phyloP scores from a whole-genome alignment of 2,113 vertebrate species.

The Origma solitaria region DNA sequence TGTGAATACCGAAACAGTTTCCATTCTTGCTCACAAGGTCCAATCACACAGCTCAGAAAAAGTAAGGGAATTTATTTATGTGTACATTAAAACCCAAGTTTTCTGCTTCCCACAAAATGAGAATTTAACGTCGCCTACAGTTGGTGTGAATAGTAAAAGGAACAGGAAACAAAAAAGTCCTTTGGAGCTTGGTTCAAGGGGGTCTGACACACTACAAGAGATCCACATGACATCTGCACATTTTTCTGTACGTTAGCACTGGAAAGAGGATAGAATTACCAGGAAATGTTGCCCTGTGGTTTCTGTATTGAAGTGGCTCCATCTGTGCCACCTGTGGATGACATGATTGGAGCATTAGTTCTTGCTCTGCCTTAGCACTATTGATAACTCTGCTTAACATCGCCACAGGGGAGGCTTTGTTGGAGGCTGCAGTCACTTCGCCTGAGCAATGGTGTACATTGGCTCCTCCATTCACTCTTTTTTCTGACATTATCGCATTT shows the following conservation, averaged over 20 bases:
- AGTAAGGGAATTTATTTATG: slow-evolving; percentile 4
- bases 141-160: slow-evolving; percentile 40
- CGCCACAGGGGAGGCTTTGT: slow-evolving; percentile 74
- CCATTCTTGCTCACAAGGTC: not conserved
- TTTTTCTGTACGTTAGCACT: slow-evolving; percentile 46
- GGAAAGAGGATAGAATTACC: slow-evolving; percentile 63
- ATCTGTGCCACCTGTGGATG: slow-evolving; percentile 76
- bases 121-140: slow-evolving; percentile 32
- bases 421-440: slow-evolving; percentile 72
- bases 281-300: slow-evolving; percentile 68
- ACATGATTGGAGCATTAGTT: slow-evolving; percentile 75
- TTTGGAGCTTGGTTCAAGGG: slow-evolving; percentile 6
- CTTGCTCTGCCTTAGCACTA: slow-evolving; percentile 66
- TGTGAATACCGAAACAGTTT: not conserved
- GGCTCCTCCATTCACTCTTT: slow-evolving; percentile 62
- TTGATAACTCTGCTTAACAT: slow-evolving; percentile 76
- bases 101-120: slow-evolving; percentile 9
- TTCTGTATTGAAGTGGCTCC: slow-evolving; percentile 67
- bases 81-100: not conserved
- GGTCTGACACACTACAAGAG: slow-evolving; percentile 9
- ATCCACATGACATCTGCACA: slow-evolving; percentile 40
- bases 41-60: not conserved
- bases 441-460: slow-evolving; percentile 78
- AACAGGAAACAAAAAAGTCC: slow-evolving; percentile 43
- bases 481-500: slow-evolving; percentile 73